Base-by-base conservation (phyloP, 2,888 invertebrate species). In the Caprella mutica region DNA sequence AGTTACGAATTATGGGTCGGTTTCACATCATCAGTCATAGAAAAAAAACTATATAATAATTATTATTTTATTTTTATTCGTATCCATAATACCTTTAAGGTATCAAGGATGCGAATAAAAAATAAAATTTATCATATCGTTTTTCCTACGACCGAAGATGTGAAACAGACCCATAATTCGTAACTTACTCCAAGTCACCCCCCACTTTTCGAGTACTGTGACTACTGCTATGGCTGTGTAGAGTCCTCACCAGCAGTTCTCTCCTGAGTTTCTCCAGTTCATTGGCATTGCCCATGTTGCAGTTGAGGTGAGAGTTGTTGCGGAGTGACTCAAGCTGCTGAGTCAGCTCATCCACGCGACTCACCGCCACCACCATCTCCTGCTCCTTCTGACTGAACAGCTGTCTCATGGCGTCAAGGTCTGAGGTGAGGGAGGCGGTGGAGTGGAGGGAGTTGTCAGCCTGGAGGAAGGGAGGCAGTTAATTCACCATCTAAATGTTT, bases 351-450 rank as follows among this genome's bases (percentile, higher is more conserved):
- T 97, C 94, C 71, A 96, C 96, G 40, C 93, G 92, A 70, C 89
- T 88, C 71, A 96, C 93, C n/a, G 96, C 96, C 79, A 92, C 77
- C 57, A 91, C 87, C 63, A 97, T 77, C 76, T 96, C 94, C 75
- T 93, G 93, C 73, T 96, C 96, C 72, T 96, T 96, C 72, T 94
- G 93, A 78, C 90, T 92, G 81, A 94, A 96, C 61, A 94, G 80
- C 66, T 91, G 88, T 70, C 92, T 84, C 73, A 93, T 93, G 67
- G 92, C 89, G 77, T 96, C 93, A 76, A 96, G 80, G 78, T 96
- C 96, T 2, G 60, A 58, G 5, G 59, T 58, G 14, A 65, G 54
- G 72, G 90, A 88, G 69, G 88, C 91, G 5, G 63, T 56, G 44
- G 52, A 56, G n/a, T 42, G 42, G 19, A 44, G 46, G 17, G 60